phyloP scores from a whole-genome alignment of 2,113 vertebrate genomes.

The Macrotus californicus region DNA sequence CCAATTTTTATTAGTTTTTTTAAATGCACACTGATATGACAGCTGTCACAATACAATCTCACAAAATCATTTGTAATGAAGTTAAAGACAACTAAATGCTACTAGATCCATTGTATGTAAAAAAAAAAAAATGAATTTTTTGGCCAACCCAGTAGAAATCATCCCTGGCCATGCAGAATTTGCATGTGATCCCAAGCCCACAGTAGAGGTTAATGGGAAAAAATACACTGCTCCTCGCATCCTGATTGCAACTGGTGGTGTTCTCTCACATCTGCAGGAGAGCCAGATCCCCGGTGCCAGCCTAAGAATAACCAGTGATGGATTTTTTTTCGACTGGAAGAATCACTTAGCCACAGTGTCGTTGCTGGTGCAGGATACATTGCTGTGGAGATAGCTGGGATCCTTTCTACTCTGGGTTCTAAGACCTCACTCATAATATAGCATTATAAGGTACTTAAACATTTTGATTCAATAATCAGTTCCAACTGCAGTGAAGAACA shows the following conservation, averaged over 20 bases:
- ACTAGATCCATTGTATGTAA: too few species aligned
- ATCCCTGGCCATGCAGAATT: slow-evolving; percentile 90
- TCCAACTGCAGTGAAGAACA: not conserved
- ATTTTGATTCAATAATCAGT: not conserved
- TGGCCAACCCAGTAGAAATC: slow-evolving; percentile 78
- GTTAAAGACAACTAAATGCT: too few species aligned
- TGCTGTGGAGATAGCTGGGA: slow-evolving; percentile 92
- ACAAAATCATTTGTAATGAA: too few species aligned
- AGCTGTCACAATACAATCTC: too few species aligned
- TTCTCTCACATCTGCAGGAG: slow-evolving; percentile 81
- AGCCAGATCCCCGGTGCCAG: slow-evolving; percentile 87
- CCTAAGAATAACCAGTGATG: not conserved
- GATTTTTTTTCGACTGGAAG: not conserved
- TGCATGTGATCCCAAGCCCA: slow-evolving; percentile 83
- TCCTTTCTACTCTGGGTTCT: slow-evolving; percentile 90
- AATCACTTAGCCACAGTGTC: slow-evolving; percentile 82
- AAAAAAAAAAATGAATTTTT: too few species aligned
- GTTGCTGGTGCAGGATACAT: slow-evolving; percentile 94
- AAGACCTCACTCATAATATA: slow-evolving; percentile 90
- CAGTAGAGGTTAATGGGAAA: slow-evolving; percentile 87
- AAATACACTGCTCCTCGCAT: slow-evolving; percentile 93
- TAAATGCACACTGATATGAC: too few species aligned
- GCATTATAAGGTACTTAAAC: slow-evolving; percentile 80
- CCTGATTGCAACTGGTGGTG: slow-evolving; percentile 93
- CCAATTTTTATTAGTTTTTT: too few species aligned